These are phyloP conservation scores for Drosophila buzzatii DNA, from an alignment of 2,888 invertebrate species.

Conservation along the genomic window DNA sequence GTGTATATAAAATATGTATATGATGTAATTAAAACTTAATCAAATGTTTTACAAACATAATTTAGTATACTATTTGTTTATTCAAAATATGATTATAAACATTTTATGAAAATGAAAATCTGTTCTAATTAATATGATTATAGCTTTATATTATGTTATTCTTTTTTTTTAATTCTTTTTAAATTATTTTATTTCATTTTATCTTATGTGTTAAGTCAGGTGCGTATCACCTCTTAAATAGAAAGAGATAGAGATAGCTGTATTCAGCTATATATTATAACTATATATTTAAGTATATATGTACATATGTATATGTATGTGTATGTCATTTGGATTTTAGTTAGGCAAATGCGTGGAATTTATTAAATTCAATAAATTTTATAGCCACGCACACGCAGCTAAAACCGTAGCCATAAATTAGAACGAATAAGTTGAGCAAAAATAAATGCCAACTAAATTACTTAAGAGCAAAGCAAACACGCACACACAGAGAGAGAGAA, in stretches of 20 bases:
- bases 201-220: conserved; percentile 29
- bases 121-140: background rate
- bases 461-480: conserved; percentile 39
- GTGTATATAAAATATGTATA: no score
- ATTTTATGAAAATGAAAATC: background rate
- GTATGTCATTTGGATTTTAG: conserved; percentile 24
- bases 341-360: conserved; percentile 39
- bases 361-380: conserved; percentile 49
- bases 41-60: background rate
- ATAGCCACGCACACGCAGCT: conserved; percentile 61
- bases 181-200: no score
- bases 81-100: background rate
- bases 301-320: background rate
- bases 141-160: conserved; percentile 10
- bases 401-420: conserved; percentile 58
- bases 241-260: conserved; percentile 3
- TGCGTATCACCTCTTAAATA: conserved; percentile 7
- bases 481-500: conserved; percentile 30
- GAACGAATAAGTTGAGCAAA: conserved; percentile 47
- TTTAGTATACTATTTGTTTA: background rate
- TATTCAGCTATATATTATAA: background rate
- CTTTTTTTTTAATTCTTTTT: no score
- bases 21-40: background rate
- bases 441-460: conserved; percentile 44
- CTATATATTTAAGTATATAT: background rate